These are phyloP conservation scores for Pampusana beccarii DNA, from an alignment of 2,113 vertebrate species.

Conservation along the genomic window DNA sequence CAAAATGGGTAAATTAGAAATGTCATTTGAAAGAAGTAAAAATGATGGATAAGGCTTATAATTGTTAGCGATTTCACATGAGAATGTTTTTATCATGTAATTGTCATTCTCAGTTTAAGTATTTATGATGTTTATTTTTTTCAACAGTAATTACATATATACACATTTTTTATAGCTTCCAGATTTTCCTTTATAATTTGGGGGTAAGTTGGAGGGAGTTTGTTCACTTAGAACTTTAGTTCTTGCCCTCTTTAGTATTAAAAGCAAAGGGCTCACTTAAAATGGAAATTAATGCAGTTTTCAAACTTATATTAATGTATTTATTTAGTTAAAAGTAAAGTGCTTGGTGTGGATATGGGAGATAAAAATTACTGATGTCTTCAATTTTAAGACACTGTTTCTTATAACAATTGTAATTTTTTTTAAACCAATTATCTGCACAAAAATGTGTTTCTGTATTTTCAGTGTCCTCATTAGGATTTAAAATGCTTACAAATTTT, in stretches of 20 bases:
- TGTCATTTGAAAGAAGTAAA: conserved; percentile 26
- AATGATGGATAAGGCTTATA: conserved; percentile 2
- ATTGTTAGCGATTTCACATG: neutral
- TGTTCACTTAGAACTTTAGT: neutral
- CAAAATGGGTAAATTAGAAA: conserved; percentile 3
- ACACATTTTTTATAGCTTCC: conserved; percentile 3
- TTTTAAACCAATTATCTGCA: neutral
- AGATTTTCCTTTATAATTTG: neutral
- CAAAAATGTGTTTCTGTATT: neutral
- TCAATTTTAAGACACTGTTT: neutral
- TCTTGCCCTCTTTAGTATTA: neutral
- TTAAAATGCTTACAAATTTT: neutral
- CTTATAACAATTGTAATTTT: neutral
- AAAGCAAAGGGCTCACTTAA: neutral
- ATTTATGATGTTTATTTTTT: conserved; percentile 25
- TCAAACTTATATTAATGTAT: neutral
- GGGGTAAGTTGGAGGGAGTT: neutral
- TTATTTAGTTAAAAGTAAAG: neutral
- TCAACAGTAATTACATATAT: neutral
- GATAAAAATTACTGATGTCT: neutral
- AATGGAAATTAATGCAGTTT: neutral
- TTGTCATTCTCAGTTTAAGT: neutral
- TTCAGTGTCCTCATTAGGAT: neutral
- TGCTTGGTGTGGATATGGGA: neutral
- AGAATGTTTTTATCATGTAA: neutral